Conservation (phyloP, 2,888 invertebrate genomes). For the Athrips mouffetella region DNA sequence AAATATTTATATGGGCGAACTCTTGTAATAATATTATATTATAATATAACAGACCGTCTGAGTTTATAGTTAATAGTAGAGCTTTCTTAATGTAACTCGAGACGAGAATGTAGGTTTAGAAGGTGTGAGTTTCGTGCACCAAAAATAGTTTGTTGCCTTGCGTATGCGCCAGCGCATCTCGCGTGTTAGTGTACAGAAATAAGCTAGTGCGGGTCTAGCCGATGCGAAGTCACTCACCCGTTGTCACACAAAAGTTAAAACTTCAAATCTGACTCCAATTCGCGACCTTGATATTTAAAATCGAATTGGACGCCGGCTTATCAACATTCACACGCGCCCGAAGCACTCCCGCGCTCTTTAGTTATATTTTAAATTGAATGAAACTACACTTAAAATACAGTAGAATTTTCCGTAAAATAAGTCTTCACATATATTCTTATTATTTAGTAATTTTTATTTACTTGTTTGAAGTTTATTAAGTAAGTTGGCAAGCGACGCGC, state of each 20-base stretch:
- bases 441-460: constrained; percentile 31
- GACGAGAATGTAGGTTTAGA: constrained; percentile 63
- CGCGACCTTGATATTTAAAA: constrained; percentile 58
- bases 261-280: constrained; percentile 53
- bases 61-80: too few species aligned
- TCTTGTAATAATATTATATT: too few species aligned
- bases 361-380: constrained; percentile 26
- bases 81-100: constrained; percentile 54
- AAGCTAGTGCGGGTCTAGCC: constrained; percentile 50
- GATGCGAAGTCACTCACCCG: constrained; percentile 73
- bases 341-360: constrained; percentile 50
- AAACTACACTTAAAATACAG: constrained; percentile 32
- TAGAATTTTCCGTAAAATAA: constrained; percentile 28
- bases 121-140: constrained; percentile 57
- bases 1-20: too few species aligned
- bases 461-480: constrained; percentile 31
- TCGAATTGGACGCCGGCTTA: constrained; percentile 51
- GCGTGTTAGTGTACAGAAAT: constrained; percentile 61
- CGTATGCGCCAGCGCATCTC: constrained; percentile 55
- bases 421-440: constrained; percentile 1
- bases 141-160: constrained; percentile 67
- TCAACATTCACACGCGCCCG: constrained; percentile 48
- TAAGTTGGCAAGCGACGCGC: constrained; percentile 47
- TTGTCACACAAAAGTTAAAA: constrained; percentile 36
- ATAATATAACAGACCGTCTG: too few species aligned